phyloP scores from a whole-genome alignment of 2,888 invertebrate genomes.

The Petrolisthes manimaculis region DNA sequence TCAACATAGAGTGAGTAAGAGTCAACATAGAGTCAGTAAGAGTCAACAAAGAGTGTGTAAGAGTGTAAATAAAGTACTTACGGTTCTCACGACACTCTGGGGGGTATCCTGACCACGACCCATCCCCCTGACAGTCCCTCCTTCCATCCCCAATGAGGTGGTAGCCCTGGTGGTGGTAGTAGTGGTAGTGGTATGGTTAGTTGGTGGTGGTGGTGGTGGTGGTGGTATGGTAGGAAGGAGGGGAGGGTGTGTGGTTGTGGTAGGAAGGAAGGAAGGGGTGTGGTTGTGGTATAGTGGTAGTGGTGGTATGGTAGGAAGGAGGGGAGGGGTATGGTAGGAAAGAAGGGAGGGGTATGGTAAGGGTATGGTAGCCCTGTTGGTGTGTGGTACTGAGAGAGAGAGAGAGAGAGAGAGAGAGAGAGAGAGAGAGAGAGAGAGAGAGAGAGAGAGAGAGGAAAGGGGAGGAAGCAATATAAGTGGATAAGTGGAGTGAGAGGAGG shows the following conservation, averaged over 20 bases:
- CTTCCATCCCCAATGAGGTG: slow-evolving; percentile 90
- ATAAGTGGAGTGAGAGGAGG: neutral
- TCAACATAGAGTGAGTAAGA: neutral
- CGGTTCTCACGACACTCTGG: slow-evolving; percentile 64
- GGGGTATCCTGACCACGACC: slow-evolving; percentile 74
- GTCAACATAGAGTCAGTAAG: no score
- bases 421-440: neutral
- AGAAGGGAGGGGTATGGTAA: neutral
- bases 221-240: neutral
- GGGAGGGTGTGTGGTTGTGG: neutral
- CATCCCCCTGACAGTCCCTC: slow-evolving; percentile 92
- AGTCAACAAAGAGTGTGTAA: neutral
- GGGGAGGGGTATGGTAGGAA: neutral
- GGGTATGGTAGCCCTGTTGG: neutral
- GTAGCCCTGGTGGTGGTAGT: slow-evolving; percentile 76
- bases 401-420: neutral
- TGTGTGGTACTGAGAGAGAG: neutral
- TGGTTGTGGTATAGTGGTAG: neutral
- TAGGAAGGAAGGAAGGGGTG: neutral
- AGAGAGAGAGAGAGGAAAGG: neutral
- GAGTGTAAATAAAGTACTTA: slow-evolving; percentile 42
- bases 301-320: neutral
- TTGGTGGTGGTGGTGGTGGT: neutral
- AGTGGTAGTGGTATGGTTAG: neutral
- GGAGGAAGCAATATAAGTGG: neutral